Evolutionary conservation across 2,113 vertebrate species (phyloP).

Genomic region (Gasterosteus aculeatus): DNA sequence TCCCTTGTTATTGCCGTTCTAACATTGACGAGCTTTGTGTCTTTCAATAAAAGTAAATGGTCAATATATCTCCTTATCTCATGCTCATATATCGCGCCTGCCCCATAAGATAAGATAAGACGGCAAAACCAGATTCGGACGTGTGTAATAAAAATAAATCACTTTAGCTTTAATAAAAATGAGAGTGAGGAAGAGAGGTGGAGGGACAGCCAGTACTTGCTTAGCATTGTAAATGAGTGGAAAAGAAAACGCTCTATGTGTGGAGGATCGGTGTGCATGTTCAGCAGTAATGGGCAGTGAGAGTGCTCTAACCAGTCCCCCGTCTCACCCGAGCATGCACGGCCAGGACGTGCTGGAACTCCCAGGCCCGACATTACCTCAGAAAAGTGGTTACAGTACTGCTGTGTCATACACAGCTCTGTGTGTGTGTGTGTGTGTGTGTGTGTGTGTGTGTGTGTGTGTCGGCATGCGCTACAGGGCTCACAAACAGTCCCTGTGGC

Average conservation of each 20-base stretch:
- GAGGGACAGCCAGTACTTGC: background rate
- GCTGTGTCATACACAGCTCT: slow-evolving; percentile 16
- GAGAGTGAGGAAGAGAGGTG: background rate
- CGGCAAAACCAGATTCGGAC: slow-evolving; percentile 31
- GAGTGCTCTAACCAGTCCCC: slow-evolving; percentile 40
- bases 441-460: no score
- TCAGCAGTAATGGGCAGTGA: slow-evolving; percentile 50
- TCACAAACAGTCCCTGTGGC: slow-evolving; percentile 52
- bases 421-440: slow-evolving; percentile 51
- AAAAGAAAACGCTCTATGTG: slow-evolving; percentile 30
- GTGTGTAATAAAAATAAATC: slow-evolving; percentile 49
- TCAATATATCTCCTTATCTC: slow-evolving; percentile 65
- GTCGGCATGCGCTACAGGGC: slow-evolving; percentile 50
- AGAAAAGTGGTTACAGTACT: slow-evolving; percentile 9
- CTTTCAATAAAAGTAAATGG: slow-evolving; percentile 50
- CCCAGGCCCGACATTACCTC: slow-evolving; percentile 51
- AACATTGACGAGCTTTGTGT: slow-evolving; percentile 36
- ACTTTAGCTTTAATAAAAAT: slow-evolving; percentile 50
- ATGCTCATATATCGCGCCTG: slow-evolving; percentile 60
- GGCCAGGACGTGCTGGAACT: slow-evolving; percentile 62
- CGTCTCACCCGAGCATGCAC: slow-evolving; percentile 20
- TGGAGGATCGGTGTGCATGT: slow-evolving; percentile 44
- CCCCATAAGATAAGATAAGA: slow-evolving; percentile 54
- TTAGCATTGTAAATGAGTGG: slow-evolving; percentile 59
- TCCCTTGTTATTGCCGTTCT: slow-evolving; percentile 60